A percentile compares a stretch with the other conserved stretches of the same genome.
Evolutionary conservation across 2,888 invertebrate genomes (phyloP).

Genomic region (Ophraella communa): DNA sequence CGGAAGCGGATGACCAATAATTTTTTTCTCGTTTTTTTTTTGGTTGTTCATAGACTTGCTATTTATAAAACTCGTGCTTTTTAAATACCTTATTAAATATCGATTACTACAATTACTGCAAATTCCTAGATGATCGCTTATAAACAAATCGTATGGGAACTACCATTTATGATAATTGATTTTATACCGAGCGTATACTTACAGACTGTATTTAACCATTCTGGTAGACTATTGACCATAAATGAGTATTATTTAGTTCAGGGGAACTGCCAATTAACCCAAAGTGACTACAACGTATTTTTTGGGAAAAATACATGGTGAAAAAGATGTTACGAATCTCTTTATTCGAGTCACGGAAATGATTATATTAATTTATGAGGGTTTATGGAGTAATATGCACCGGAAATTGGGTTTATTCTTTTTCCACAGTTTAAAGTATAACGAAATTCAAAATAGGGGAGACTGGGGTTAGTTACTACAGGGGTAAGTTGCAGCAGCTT

Average conservation of each 20-base stretch:
- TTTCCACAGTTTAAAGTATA: too few relatives aligned
- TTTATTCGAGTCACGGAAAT: too few relatives aligned
- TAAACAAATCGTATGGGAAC: constrained; percentile 30
- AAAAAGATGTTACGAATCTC: not conserved
- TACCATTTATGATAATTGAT: constrained; percentile 26
- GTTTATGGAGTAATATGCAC: too few relatives aligned
- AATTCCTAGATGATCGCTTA: constrained; percentile 15
- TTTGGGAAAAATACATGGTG: not conserved
- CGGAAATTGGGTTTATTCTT: too few relatives aligned
- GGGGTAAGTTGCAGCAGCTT: too few relatives aligned
- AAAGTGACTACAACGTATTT: not conserved
- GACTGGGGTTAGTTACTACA: too few relatives aligned
- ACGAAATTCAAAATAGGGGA: too few relatives aligned
- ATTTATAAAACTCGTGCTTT: too few relatives aligned
- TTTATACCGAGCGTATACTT: constrained; percentile 18
- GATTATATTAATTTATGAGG: too few relatives aligned
- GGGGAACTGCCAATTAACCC: not conserved
- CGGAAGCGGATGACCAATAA: not conserved
- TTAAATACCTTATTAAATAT: constrained; percentile 9
- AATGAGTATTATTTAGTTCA: constrained; percentile 4
- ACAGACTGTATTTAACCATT: not conserved
- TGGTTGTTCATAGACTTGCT: too few relatives aligned
- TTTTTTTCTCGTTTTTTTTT: too few relatives aligned
- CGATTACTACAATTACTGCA: constrained; percentile 28
- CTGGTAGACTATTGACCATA: not conserved